Percentiles rank a stretch among this genome's conserved stretches.
phyloP scores from a whole-genome alignment of 2,113 vertebrate genomes.

The Spilogale gracilis region DNA sequence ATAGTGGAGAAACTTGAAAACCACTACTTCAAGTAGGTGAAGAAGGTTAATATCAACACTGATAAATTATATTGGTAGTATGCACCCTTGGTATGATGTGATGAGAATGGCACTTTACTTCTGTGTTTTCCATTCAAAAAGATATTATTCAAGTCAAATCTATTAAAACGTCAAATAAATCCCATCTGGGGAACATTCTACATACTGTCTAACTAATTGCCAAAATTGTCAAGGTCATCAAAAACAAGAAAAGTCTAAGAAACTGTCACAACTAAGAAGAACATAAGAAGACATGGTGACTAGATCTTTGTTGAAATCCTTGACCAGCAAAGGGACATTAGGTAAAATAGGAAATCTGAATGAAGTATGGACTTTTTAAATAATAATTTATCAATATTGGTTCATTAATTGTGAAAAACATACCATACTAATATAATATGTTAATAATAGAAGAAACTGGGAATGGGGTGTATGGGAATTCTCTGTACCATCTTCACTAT shows the following conservation, averaged over 20 bases:
- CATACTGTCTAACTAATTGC: neutral
- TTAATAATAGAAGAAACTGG: neutral
- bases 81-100: neutral
- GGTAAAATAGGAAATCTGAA: neutral
- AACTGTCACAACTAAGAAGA: neutral
- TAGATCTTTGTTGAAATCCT: neutral
- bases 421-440: neutral
- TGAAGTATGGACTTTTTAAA: neutral
- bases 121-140: neutral
- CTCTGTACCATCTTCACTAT: neutral
- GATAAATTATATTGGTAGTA: neutral
- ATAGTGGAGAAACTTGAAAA: neutral
- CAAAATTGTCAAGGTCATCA: neutral
- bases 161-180: neutral
- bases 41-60: neutral
- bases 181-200: neutral
- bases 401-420: neutral
- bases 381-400: neutral
- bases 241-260: neutral
- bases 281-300: neutral
- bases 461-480: neutral
- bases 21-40: neutral
- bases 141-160: neutral
- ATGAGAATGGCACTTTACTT: neutral
- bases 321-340: neutral